Evolutionary conservation across 2,888 invertebrate genomes (phyloP).

Genomic region (Amphipyra berbera): DNA sequence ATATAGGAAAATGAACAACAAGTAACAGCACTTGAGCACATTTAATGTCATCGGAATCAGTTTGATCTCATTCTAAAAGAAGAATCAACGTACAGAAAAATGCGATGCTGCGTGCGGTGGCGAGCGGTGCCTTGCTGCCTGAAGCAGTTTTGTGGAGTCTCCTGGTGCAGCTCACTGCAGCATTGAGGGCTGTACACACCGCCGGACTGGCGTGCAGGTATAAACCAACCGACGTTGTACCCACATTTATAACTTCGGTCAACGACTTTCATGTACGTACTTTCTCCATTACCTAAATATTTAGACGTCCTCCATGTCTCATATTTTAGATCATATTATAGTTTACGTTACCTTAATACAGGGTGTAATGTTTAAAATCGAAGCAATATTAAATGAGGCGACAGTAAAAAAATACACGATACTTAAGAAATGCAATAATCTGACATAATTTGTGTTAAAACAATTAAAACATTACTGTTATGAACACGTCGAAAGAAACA

Average conservation of each 20-base stretch:
- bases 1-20: too few species aligned
- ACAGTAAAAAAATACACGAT: background rate
- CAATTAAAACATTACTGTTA: too few species aligned
- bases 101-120: conserved; percentile 94
- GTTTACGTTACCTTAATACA: background rate
- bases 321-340: background rate
- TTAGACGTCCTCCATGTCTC: background rate
- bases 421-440: too few species aligned
- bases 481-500: too few species aligned
- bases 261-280: conserved; percentile 1
- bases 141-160: conserved; percentile 98
- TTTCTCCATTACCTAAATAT: background rate
- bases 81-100: conserved; percentile 89
- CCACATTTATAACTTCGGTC: conserved; percentile 2
- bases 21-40: too few species aligned
- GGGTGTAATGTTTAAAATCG: background rate
- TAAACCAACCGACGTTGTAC: conserved; percentile 4
- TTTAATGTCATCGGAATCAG: too few species aligned
- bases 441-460: too few species aligned
- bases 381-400: background rate
- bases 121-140: conserved; percentile 93
- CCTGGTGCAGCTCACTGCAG: conserved; percentile 98
- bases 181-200: conserved; percentile 96
- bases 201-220: conserved; percentile 91
- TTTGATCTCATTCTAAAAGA: background rate